Percentiles rank a stretch among this genome's conserved stretches.
Conservation (phyloP, 2,888 invertebrate genomes). For the Hypena proboscidalis region DNA sequence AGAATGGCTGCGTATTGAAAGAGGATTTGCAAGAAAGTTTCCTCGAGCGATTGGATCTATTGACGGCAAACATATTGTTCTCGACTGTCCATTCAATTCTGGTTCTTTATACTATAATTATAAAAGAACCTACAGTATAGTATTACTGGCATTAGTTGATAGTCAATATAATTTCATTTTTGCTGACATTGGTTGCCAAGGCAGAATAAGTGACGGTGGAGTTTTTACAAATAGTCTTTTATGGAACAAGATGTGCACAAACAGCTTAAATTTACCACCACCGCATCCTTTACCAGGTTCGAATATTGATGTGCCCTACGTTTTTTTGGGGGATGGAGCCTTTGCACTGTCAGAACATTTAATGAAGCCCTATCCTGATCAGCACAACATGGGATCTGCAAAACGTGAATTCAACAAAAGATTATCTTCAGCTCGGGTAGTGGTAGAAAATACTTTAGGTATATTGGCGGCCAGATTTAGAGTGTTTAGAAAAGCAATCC, state of each 20-base stretch:
- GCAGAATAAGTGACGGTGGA: conserved; percentile 34
- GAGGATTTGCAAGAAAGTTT: conserved; percentile 15
- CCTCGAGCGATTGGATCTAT: conserved; percentile 7
- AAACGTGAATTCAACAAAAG: conserved; percentile 8
- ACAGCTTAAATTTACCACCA: not conserved
- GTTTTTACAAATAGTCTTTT: conserved; percentile 21
- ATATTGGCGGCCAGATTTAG: conserved; percentile 5
- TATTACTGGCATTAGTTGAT: conserved; percentile 30
- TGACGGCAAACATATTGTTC: conserved; percentile 18
- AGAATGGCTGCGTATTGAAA: conserved; percentile 11
- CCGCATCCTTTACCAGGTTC: not conserved
- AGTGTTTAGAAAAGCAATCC: conserved; percentile 7
- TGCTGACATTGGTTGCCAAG: conserved; percentile 28
- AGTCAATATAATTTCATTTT: conserved; percentile 29
- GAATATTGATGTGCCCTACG: not conserved
- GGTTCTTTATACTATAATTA: conserved; percentile 25
- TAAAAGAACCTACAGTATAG: conserved; percentile 24
- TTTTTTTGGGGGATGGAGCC: conserved; percentile 9
- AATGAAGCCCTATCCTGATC: conserved; percentile 7
- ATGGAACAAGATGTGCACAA: conserved; percentile 19
- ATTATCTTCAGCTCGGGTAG: conserved; percentile 4
- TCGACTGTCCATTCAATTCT: conserved; percentile 6
- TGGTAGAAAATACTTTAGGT: conserved; percentile 5
- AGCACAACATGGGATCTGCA: conserved; percentile 1
- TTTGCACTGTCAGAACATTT: conserved; percentile 3